Percentiles rank a stretch among this genome's conserved stretches.
These are phyloP conservation scores for Hippolais icterina DNA, from an alignment of 2,113 vertebrate species.

Conservation along the genomic window DNA sequence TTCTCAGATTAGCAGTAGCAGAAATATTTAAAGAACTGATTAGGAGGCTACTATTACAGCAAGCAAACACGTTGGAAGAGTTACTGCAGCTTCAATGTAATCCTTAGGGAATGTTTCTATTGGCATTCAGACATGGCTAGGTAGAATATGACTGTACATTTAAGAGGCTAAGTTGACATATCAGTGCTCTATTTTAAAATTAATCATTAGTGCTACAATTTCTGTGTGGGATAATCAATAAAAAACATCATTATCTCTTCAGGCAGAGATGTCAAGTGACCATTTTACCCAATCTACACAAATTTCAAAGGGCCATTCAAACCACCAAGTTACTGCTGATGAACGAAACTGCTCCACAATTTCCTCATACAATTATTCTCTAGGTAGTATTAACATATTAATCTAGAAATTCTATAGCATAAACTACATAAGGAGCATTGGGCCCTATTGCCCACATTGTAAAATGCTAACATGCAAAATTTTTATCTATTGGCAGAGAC, in stretches of 20 bases:
- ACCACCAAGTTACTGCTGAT: background rate
- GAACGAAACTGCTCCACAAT: background rate
- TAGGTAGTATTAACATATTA: background rate
- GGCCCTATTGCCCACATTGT: background rate
- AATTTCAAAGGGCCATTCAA: background rate
- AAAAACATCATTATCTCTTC: background rate
- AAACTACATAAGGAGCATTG: background rate
- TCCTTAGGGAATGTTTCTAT: constrained; percentile 40
- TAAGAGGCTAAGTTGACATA: constrained; percentile 11
- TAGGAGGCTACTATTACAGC: background rate
- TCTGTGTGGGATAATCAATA: background rate
- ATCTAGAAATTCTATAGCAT: background rate
- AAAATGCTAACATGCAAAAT: background rate
- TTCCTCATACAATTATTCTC: background rate
- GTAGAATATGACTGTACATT: constrained; percentile 3
- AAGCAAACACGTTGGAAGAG: background rate
- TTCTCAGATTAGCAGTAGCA: constrained; percentile 10
- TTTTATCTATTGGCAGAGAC: background rate
- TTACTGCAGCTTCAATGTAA: constrained; percentile 30
- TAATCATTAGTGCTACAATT: background rate
- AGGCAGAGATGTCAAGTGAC: background rate
- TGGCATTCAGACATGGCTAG: background rate
- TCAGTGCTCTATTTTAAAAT: background rate
- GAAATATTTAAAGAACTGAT: constrained; percentile 15
- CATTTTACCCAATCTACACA: background rate